Percentiles rank a stretch among this genome's conserved stretches.
phyloP scores from a whole-genome alignment of 1,140 invertebrate species.

The Apis laboriosa region DNA sequence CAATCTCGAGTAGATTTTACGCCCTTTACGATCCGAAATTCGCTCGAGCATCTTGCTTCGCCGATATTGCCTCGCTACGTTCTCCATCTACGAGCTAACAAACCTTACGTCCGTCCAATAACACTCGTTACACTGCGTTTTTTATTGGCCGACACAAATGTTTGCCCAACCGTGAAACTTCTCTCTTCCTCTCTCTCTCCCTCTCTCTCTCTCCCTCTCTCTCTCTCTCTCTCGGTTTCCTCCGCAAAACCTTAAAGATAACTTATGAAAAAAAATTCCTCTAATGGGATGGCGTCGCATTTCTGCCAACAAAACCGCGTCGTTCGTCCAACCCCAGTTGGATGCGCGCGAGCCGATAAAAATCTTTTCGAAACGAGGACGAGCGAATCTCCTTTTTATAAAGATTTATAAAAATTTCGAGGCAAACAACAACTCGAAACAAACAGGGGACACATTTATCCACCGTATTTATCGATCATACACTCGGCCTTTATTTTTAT shows the following conservation, averaged over 20 bases:
- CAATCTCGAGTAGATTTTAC: background rate
- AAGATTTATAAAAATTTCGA: too few species aligned
- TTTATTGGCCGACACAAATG: conserved; percentile 37
- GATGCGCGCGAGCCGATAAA: background rate
- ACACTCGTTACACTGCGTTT: background rate
- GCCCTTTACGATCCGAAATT: background rate
- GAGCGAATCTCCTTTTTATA: too few species aligned
- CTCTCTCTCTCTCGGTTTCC: conserved; percentile 11
- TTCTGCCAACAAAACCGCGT: background rate
- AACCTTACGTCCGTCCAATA: conserved; percentile 3
- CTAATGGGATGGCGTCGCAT: background rate
- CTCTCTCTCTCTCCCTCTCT: background rate
- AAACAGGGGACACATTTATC: too few species aligned
- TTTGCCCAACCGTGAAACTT: conserved; percentile 16
- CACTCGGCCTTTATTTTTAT: too few species aligned
- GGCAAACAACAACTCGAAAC: too few species aligned
- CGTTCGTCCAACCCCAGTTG: background rate
- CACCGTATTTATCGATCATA: too few species aligned
- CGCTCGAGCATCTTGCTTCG: background rate
- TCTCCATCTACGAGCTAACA: background rate
- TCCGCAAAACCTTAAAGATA: background rate
- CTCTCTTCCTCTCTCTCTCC: background rate
- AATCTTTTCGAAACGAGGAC: background rate
- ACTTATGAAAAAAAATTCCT: conserved; percentile 1
- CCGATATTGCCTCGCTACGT: background rate